Percentiles rank a stretch among this genome's conserved stretches.
phyloP scores from a whole-genome alignment of 2,888 invertebrate species.

The Pseudeuparius sepicola region DNA sequence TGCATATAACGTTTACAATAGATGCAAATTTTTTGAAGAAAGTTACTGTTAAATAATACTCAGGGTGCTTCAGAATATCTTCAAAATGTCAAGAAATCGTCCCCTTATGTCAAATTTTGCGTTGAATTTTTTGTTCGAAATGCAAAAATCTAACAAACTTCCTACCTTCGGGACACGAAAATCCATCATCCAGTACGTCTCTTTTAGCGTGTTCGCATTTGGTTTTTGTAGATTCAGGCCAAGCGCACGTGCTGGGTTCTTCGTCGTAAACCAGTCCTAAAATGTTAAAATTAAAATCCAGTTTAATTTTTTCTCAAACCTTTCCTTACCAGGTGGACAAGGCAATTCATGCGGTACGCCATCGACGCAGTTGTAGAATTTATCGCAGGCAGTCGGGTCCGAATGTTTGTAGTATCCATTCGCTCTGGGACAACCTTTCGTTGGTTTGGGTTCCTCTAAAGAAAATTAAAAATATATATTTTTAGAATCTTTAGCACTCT shows the following conservation, averaged over 20 bases:
- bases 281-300: conserved; percentile 1
- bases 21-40: no score
- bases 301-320: no score
- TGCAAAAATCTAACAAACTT: no score
- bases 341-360: conserved; percentile 56
- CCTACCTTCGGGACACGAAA: conserved; percentile 63
- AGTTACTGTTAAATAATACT: background rate
- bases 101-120: no score
- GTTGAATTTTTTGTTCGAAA: no score
- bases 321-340: conserved; percentile 50
- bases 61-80: conserved; percentile 37
- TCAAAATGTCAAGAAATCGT: no score
- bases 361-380: conserved; percentile 70
- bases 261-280: conserved; percentile 64
- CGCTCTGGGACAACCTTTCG: conserved; percentile 63
- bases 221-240: conserved; percentile 54
- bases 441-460: conserved; percentile 64
- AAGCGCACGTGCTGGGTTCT: conserved; percentile 60
- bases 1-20: no score
- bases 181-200: conserved; percentile 64
- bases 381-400: conserved; percentile 63
- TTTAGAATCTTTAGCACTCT: conserved; percentile 4
- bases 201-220: conserved; percentile 44
- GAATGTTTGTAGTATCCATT: conserved; percentile 71
- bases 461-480: background rate